Evolutionary conservation across 2,113 vertebrate genomes (phyloP), one percentile per base, ranked within the genome.

Genomic region (Leucosticte australis): DNA sequence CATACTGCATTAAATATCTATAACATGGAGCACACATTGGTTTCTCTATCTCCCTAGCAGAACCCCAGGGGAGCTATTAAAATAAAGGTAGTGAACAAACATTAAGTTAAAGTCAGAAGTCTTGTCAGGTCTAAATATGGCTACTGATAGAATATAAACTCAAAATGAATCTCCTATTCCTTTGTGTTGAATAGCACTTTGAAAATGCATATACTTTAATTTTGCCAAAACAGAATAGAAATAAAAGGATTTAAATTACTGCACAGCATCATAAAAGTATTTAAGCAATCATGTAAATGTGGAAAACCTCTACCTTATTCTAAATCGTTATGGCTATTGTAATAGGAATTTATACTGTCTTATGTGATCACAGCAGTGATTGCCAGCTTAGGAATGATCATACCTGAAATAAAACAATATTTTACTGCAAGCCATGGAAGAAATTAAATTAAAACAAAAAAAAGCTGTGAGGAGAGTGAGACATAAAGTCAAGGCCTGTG

Each of bases 151-250:
- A 75, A 62, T 62, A 84, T 85, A 74, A 90, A 81, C 44, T 82
- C 26, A 35, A 65, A 94, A 77, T 67, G 1, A 90, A 63, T 82
- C 56, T 80, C 23, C 49, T 55, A 21, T 79, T 83, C 37, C 68
- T 41, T n/a, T 88, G 42, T 53, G 65, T 68, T 85, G 73, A 79
- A 89, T 49, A 92, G 15, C 27, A 57, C n/a, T 82, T 87, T 60
- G 47, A 92, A 94, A 94, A 86, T 62, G 13, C 26, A 50, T 35
- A 89, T 24, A 35, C n/a, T 93, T 92, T 81, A 76, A 86, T 89
- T 87, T 85, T 88, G 20, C 35, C 44, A n/a, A 92, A 96, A 77
- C 33, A 68, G 64, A 76, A 39, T 16, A 65, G 81, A 81, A 95
- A 86, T 81, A 84, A 92, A 91, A 91, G 33, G 17, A 70, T 90